Percentiles rank a stretch among this genome's conserved stretches.
These are phyloP conservation scores for Leucopsar rothschildi DNA, from an alignment of 2,113 vertebrate genomes.

Conservation along the genomic window DNA sequence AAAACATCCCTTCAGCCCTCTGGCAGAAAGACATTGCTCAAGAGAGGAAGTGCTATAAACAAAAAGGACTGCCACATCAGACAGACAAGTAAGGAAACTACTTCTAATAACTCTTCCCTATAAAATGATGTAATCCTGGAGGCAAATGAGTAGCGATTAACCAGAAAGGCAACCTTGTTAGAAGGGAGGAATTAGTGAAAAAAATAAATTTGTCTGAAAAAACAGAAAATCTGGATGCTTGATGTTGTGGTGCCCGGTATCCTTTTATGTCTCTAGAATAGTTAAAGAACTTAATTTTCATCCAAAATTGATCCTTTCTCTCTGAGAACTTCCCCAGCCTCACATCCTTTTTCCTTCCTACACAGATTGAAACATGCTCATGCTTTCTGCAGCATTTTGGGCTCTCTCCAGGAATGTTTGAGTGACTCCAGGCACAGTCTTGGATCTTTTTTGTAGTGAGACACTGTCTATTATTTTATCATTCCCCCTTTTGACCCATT, in stretches of 20 bases:
- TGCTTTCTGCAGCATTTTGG: neutral
- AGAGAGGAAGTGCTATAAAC: neutral
- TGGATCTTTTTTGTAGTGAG: neutral
- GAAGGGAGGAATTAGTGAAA: neutral
- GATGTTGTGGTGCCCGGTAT: neutral
- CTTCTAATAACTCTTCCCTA: neutral
- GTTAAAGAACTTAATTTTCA: neutral
- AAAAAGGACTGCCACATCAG: neutral
- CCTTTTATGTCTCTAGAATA: neutral
- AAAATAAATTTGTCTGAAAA: neutral
- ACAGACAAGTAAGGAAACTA: neutral
- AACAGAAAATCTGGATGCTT: neutral
- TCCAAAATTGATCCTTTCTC: neutral
- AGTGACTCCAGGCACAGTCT: neutral
- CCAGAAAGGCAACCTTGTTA: neutral
- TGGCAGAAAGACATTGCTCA: neutral
- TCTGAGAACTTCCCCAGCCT: neutral
- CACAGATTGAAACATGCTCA: accelerated
- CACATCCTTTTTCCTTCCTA: neutral
- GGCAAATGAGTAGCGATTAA: neutral
- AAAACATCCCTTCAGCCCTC: neutral
- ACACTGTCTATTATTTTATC: neutral
- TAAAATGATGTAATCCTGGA: neutral
- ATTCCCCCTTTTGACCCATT: accelerated
- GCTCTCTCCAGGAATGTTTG: neutral